Conservation (phyloP, 2,797 vertebrate genomes). For the Orestias chungarensis region DNA sequence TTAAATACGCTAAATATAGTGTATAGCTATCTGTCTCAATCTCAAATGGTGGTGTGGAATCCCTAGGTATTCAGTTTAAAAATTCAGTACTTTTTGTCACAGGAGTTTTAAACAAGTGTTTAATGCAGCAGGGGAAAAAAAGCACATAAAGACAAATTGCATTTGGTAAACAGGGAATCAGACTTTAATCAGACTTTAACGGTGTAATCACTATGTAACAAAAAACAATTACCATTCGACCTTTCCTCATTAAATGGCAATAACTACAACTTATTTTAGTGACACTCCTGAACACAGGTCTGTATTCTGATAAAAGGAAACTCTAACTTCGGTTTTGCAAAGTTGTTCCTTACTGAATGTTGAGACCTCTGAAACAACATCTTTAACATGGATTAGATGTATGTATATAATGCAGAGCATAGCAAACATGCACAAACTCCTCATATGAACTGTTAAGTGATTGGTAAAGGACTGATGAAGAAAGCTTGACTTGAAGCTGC, state of each 20-base stretch:
- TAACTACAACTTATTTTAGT: background rate
- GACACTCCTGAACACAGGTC: background rate
- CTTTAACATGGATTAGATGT: background rate
- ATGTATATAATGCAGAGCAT: background rate
- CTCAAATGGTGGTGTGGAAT: background rate
- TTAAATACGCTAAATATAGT: background rate
- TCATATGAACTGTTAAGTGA: background rate
- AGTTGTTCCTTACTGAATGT: background rate
- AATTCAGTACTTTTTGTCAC: background rate
- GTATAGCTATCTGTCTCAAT: too few species aligned
- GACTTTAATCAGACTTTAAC: background rate
- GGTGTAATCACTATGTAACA: background rate
- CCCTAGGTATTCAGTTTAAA: background rate
- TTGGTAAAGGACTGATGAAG: background rate
- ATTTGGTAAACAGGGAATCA: background rate
- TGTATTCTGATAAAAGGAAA: background rate
- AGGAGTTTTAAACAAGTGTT: background rate
- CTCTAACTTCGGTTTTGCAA: background rate
- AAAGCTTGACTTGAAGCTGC: background rate
- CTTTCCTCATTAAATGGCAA: background rate
- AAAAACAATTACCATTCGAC: background rate
- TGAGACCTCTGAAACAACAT: background rate
- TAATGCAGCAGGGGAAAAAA: background rate
- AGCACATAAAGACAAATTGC: background rate
- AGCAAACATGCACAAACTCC: background rate